A percentile compares a stretch with the other conserved stretches of the same genome.
These are phyloP conservation scores for Zeugodacus cucurbitae DNA, from an alignment of 1,140 invertebrate genomes.

Conservation along the genomic window DNA sequence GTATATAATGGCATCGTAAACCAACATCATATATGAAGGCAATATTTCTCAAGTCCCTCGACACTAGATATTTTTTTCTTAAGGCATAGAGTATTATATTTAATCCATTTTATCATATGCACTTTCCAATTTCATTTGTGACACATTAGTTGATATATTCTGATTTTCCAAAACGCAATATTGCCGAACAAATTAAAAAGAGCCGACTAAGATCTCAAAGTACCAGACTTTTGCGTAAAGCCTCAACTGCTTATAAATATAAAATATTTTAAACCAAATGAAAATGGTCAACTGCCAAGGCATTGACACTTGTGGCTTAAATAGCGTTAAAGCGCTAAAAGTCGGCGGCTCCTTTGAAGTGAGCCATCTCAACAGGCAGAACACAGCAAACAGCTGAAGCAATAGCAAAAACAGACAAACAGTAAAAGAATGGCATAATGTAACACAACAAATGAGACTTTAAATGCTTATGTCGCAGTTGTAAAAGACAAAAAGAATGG, in stretches of 20 bases:
- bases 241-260: background rate
- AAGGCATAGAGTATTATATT: background rate
- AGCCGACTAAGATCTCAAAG: background rate
- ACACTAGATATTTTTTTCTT: too few relatives aligned
- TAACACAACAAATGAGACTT: conserved; percentile 18
- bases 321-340: conserved; percentile 7
- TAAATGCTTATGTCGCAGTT: conserved; percentile 27
- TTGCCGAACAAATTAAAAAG: background rate
- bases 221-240: background rate
- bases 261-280: background rate
- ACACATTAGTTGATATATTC: background rate
- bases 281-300: background rate
- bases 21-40: background rate
- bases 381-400: background rate
- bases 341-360: conserved; percentile 6
- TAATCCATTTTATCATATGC: background rate
- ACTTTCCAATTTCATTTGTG: background rate
- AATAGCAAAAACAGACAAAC: background rate
- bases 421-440: conserved; percentile 17
- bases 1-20: too few relatives aligned
- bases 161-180: background rate
- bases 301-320: conserved; percentile 16
- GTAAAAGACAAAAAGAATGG: background rate
- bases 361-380: background rate
- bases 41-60: background rate